Evolutionary conservation across 1,140 invertebrate species (phyloP), one percentile per base, ranked within the genome.

Genomic region (Caenorhabditis latens): DNA sequence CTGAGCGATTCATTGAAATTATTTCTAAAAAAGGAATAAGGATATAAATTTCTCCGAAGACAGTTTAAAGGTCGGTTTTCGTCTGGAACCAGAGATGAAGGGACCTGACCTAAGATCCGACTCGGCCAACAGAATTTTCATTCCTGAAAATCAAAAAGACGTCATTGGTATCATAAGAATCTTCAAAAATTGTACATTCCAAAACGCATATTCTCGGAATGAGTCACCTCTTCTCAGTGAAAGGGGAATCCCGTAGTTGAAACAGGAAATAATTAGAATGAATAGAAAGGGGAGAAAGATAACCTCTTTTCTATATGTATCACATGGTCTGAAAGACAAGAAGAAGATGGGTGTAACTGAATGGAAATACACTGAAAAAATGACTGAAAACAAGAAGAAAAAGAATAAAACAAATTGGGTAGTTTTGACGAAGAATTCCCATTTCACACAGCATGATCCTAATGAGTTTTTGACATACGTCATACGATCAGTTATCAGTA

Each of bases 201-300:
- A 79, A n/a, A 75, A 14, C 16, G 50, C 40, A n/a, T 9, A 46
- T 79, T 79, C 46, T 79, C 46, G 71, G 71, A 50, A 79, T 79
- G 71, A 79, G 46, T 79, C 71, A 79, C 24, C 8, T 50, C 61
- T 32, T 32, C 11, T 32, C 21, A 13, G 9, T 13, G 71, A 79
- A 9, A 79, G 46, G 21, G 46, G 46, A 79, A 50, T 50, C 83
- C 42, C 53, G 55, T 19, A 58, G 43, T 84, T n/a, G 71, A 63
- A 84, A 84, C 58, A 61, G 55, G 83, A 84, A 84, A 84, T 63
- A 84, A 58, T 61, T 58, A n/a, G 40, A 84, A 84, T 84, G 48
- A n/a, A 43, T 13, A 48, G 5, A 61, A 19, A 42, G 79, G 75
- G 32, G 14, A 63, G 43, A 58, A 61, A 84, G 55, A 58, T 58